Evolutionary conservation across 2,888 invertebrate species (phyloP), one percentile per base, ranked within the genome.

Genomic region (Stegophylla sp.): DNA sequence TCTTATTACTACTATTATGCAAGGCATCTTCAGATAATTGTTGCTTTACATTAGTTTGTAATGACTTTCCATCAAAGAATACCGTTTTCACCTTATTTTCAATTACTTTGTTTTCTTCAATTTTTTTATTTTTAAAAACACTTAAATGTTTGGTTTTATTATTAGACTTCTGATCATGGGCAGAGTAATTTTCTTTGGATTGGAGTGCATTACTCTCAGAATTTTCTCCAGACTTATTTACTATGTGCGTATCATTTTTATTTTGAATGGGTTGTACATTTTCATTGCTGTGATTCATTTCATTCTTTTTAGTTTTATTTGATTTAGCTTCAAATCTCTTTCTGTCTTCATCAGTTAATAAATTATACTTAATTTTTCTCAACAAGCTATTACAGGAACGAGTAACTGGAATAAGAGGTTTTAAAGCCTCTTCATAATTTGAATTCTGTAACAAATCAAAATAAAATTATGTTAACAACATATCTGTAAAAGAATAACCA

Each of bases 341-440:
- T n/a, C 43, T 41, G 1, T 3, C 13, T 13, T 20, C 15, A 53
- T 23, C 59, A 73, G 13, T 4, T 13, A 26, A 15, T 7, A 76
- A 48, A 71, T 79, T 79, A 71, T 79, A 79, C 51, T 79, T 79
- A 20, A 79, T 79, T 79, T 79, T 61, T 26, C 79, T 79, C 59
- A 61, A 4, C 15, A 79, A 79, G 13, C 79, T 79, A 63, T 79
- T 79, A 23, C 71, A 79, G 23, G 79, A 79, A 17, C 79, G 69
- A 26, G 71, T 79, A 71, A 20, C 41, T 51, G 79, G 79, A 51
- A 79, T 79, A n/a, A 71, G 59, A 9, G 79, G 79, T 61, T 79
- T 63, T 61, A 79, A 9, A 71, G 13, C 34, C 0, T 26, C 41
- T 45, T 79, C 61, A 51, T 61, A 79, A 17, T 79, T 17, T 4